Evolutionary conservation across 2,113 vertebrate genomes (phyloP).

Genomic region (Guaruba guarouba): DNA sequence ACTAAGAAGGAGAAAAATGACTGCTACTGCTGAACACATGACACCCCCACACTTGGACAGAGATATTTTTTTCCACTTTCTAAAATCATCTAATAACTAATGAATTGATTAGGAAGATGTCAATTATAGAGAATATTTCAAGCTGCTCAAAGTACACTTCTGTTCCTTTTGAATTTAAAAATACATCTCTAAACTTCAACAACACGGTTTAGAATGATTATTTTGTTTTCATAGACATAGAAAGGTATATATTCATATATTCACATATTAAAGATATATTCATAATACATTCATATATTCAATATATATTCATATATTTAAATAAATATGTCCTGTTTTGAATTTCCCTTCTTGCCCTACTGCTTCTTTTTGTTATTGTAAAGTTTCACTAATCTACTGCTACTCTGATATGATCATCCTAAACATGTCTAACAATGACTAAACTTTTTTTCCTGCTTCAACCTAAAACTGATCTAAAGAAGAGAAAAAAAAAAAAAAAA

Average conservation of each 20-base stretch:
- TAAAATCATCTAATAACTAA: not conserved
- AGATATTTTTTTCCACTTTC: not conserved
- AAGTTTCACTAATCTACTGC: not conserved
- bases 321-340: not conserved
- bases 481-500: not conserved
- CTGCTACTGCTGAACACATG: too few relatives aligned
- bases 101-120: not conserved
- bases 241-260: not conserved
- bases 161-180: not conserved
- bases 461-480: not conserved
- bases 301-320: too few relatives aligned
- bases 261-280: too few relatives aligned
- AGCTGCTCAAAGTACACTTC: fast-evolving
- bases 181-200: not conserved
- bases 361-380: not conserved
- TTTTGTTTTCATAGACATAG: not conserved
- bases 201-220: not conserved
- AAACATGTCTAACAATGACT: not conserved
- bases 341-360: not conserved
- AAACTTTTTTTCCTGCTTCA: not conserved
- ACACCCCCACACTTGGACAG: not conserved
- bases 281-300: too few relatives aligned
- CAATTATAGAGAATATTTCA: not conserved
- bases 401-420: not conserved
- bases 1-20: too few relatives aligned